phyloP scores from a whole-genome alignment of 2,888 invertebrate genomes.

The Cephus spinipes region DNA sequence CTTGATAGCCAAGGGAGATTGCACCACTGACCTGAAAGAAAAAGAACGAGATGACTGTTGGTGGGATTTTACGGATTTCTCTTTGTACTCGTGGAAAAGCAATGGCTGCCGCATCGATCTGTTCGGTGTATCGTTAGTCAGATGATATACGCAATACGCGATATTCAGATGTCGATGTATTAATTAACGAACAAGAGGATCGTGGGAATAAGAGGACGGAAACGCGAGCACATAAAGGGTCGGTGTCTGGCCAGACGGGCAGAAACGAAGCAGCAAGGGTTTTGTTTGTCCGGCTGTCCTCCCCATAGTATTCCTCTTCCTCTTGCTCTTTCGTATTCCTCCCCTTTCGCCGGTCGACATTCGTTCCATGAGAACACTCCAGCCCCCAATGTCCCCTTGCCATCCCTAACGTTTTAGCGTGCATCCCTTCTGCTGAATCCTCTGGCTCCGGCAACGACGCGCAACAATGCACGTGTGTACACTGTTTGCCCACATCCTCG shows the following conservation, averaged over 20 bases:
- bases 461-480: conserved; percentile 56
- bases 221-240: conserved; percentile 52
- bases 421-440: conserved; percentile 24
- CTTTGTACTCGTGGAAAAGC: too few species aligned
- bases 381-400: conserved; percentile 5
- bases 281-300: conserved; percentile 66
- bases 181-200: conserved; percentile 58
- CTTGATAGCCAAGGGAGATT: conserved; percentile 56
- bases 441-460: conserved; percentile 32
- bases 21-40: conserved; percentile 61
- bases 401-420: conserved; percentile 16
- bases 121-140: too few species aligned
- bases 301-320: conserved; percentile 44
- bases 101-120: too few species aligned
- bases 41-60: conserved; percentile 16
- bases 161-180: conserved; percentile 18
- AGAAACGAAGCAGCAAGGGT: conserved; percentile 66
- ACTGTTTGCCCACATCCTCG: conserved; percentile 58
- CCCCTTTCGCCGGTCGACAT: conserved; percentile 27
- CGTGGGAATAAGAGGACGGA: conserved; percentile 41
- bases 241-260: conserved; percentile 65
- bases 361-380: conserved; percentile 23
- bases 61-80: too few species aligned
- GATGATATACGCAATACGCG: too few species aligned
- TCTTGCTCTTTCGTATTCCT: conserved; percentile 29